Conservation (phyloP, 2,888 invertebrate species). For the Dendrolimus houi region DNA sequence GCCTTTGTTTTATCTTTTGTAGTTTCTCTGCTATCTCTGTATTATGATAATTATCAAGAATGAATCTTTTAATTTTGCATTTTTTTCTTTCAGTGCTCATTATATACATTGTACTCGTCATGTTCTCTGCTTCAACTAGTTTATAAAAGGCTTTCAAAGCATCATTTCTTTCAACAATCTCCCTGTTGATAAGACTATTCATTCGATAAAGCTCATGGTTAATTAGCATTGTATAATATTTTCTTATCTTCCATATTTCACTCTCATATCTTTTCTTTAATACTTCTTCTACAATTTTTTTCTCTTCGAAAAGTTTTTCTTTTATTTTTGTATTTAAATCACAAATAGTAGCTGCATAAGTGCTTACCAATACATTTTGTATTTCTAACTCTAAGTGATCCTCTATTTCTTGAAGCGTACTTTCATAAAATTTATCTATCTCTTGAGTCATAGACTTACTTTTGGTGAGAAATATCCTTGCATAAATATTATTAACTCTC, state of each 20-base stretch:
- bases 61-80: conserved; percentile 51
- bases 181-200: conserved; percentile 36
- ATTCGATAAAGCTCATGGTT: conserved; percentile 41
- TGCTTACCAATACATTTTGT: conserved; percentile 27
- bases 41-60: conserved; percentile 44
- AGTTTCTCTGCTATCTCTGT: conserved; percentile 39
- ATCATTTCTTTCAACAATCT: conserved; percentile 47
- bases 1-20: conserved; percentile 38
- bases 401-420: conserved; percentile 51
- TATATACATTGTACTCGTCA: conserved; percentile 58
- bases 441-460: conserved; percentile 45
- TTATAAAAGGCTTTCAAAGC: conserved; percentile 46
- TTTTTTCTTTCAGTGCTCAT: conserved; percentile 62
- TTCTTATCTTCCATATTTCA: conserved; percentile 44
- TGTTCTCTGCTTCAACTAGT: conserved; percentile 47
- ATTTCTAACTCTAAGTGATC: conserved; percentile 42
- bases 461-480: conserved; percentile 41
- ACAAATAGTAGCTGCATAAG: conserved; percentile 40
- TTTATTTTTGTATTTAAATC: conserved; percentile 47
- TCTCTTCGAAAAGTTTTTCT: conserved; percentile 41
- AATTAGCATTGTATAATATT: conserved; percentile 51
- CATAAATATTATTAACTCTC: conserved; percentile 39
- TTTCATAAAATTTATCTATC: conserved; percentile 46
- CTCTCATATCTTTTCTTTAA: conserved; percentile 33
- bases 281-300: conserved; percentile 25